phyloP scores from a whole-genome alignment of 2,888 invertebrate species.

The Gastracanthus pulcherrimus region DNA sequence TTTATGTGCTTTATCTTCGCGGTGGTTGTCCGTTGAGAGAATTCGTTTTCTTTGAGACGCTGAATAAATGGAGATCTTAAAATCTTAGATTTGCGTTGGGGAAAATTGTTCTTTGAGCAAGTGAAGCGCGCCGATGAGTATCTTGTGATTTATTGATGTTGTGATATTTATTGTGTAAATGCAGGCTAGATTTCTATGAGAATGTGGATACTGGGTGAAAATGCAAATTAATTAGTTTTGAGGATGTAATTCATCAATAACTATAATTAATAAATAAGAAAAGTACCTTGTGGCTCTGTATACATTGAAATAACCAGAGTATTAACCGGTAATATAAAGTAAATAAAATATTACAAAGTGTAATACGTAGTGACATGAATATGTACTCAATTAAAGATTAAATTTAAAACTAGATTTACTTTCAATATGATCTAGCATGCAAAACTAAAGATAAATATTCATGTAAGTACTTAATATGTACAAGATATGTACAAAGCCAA shows the following conservation, averaged over 20 bases:
- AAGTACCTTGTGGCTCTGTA: neutral
- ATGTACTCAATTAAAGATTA: neutral
- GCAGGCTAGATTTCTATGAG: too few species aligned
- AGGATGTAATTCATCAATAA: neutral
- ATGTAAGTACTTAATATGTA: neutral
- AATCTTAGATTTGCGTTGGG: neutral
- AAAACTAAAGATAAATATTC: neutral
- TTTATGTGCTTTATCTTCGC: neutral
- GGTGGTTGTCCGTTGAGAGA: neutral
- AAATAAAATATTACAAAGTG: neutral
- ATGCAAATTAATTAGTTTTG: too few species aligned
- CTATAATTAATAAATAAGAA: neutral
- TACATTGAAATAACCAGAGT: neutral
- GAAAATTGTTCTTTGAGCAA: neutral
- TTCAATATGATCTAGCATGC: neutral
- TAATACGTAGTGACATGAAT: neutral
- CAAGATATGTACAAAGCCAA: neutral
- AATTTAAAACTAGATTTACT: conserved; percentile 10
- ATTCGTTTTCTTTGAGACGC: neutral
- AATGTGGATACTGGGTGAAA: too few species aligned
- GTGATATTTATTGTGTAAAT: neutral
- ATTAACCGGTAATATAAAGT: neutral
- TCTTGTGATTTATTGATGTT: neutral
- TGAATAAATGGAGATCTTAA: neutral
- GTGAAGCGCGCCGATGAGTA: neutral